Evolutionary conservation across 2,113 vertebrate genomes (phyloP).

Genomic region (Pteruthius melanotis): DNA sequence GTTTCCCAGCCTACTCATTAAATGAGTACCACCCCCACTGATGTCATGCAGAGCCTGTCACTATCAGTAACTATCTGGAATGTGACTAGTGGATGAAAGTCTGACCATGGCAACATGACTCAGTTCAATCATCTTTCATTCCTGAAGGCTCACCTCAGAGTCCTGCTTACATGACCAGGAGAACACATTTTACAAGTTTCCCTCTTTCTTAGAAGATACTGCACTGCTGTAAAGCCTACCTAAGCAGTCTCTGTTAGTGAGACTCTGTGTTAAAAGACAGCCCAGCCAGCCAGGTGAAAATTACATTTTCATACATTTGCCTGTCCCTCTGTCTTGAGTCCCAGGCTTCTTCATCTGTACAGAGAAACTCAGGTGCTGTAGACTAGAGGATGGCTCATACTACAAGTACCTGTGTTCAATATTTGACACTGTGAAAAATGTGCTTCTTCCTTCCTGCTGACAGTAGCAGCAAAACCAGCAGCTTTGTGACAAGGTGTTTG

Average conservation of each 20-base stretch:
- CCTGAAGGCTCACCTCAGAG: not conserved
- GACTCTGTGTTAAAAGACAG: not conserved
- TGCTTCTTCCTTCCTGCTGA: not conserved
- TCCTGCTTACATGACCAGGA: not conserved
- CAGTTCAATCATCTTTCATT: not conserved
- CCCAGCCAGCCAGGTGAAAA: not conserved
- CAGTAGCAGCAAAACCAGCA: not conserved
- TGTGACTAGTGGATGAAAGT: not conserved
- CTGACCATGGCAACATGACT: not conserved
- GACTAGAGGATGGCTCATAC: not conserved
- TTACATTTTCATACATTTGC: not conserved
- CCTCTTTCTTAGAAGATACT: not conserved
- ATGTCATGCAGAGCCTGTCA: not conserved
- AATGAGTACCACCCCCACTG: not conserved
- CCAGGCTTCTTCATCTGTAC: not conserved
- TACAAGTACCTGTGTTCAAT: not conserved
- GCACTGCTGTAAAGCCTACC: not conserved
- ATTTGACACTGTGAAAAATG: not conserved
- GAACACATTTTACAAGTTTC: not conserved
- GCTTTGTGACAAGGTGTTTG: not conserved
- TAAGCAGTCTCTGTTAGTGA: not conserved
- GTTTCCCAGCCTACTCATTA: not conserved
- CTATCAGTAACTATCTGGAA: not conserved
- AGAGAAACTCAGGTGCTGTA: not conserved
- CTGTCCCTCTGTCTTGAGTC: not conserved